Evolutionary conservation across 2,888 invertebrate genomes (phyloP).

Genomic region (Leucophenga maculata): DNA sequence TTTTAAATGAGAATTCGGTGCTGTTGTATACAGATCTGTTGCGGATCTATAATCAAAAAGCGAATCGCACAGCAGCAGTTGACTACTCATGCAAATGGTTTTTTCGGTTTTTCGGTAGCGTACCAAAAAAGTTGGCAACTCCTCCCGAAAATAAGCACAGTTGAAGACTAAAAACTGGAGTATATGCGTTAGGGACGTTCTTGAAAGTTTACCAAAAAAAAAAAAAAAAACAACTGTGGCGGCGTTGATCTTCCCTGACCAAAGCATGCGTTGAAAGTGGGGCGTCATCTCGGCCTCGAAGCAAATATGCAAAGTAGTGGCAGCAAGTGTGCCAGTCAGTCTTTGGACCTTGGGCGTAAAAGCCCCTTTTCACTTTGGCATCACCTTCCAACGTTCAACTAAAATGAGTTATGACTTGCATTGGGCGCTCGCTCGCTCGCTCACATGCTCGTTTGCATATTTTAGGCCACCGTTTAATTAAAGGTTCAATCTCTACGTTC

Average conservation of each 20-base stretch:
- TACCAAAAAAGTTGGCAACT: slow-evolving; percentile 47
- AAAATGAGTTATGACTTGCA: slow-evolving; percentile 70
- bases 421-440: slow-evolving; percentile 49
- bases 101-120: slow-evolving; percentile 50
- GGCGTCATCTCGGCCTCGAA: slow-evolving; percentile 50
- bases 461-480: slow-evolving; percentile 72
- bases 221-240: background rate
- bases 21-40: background rate
- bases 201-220: background rate
- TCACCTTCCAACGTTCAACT: slow-evolving; percentile 39
- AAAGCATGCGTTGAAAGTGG: slow-evolving; percentile 66
- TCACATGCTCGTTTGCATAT: slow-evolving; percentile 69
- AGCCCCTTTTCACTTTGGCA: background rate
- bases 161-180: slow-evolving; percentile 3
- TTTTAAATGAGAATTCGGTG: slow-evolving; percentile 66
- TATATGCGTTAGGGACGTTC: background rate
- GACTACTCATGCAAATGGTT: no score
- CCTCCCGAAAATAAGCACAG: slow-evolving; percentile 39
- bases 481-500: slow-evolving; percentile 58
- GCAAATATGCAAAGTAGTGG: slow-evolving; percentile 23
- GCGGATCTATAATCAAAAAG: slow-evolving; percentile 50
- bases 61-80: slow-evolving; percentile 54
- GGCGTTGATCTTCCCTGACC: slow-evolving; percentile 33
- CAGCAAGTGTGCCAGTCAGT: slow-evolving; percentile 8
- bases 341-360: slow-evolving; percentile 20